Base-by-base conservation (phyloP, 1,140 invertebrate genomes). In the Drosophila seguyi region DNA sequence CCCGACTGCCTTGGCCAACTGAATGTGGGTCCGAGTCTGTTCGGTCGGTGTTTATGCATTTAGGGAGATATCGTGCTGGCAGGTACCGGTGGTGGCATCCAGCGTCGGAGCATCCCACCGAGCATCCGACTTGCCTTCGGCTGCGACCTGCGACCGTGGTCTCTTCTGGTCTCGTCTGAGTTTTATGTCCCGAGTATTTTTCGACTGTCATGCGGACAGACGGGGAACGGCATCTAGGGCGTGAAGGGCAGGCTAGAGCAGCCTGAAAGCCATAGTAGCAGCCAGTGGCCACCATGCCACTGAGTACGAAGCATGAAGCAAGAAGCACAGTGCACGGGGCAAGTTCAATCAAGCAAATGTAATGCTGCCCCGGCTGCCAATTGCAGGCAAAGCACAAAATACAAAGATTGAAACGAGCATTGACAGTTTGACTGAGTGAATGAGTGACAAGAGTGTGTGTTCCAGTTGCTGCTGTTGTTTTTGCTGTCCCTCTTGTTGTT, bases 271-370 rank as follows among this genome's bases (percentile, higher is more conserved):
- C 48, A 34, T 34, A 18, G 27, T 4, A 20, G 27, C 11, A 34
- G 27, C n/a, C 50, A 56, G 29, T 52, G 48, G 48, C 36, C 25
- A 39, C 53, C 38, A 36, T 18, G n/a, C 14, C n/a, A 42, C 4
- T 13, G 44, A 44, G 42, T n/a, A 41, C 4, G 41, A 18, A 20
- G 18, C 41, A 44, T 14, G 39, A 29, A 29, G 29, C 39, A 45
- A 47, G 20, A 50, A 25, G 39, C 10, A n/a, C 22, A 36, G 14
- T 38, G 27, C 25, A 44, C 22, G 57, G 55, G 81, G 81, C 41
- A 78, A 81, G 82, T 85, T 85, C 82, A 85, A 85, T 85, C 82
- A 85, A 85, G 82, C 77, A 85, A 85, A 85, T 85, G 82, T 81
- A 85, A 85, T 85, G 76, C 41, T 83, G 75, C 81, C 53, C 60